Evolutionary conservation across 2,797 vertebrate species (phyloP).

Genomic region (Amblyraja radiata): DNA sequence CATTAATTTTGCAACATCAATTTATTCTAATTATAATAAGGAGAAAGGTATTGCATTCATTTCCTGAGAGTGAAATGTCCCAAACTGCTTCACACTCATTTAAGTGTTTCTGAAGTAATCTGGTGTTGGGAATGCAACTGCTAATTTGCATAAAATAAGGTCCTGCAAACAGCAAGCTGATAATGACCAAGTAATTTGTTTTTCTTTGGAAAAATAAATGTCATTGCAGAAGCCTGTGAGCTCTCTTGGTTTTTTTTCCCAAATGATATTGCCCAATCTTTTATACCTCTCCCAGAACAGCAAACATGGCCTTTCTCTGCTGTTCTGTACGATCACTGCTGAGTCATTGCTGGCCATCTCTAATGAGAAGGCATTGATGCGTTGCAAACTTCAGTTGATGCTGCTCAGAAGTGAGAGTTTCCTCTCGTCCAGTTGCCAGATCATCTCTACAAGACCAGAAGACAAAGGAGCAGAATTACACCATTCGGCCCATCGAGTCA

Average conservation of each 20-base stretch:
- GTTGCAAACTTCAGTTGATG: too few species aligned
- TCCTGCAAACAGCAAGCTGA: background rate
- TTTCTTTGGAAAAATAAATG: background rate
- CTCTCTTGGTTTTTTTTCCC: background rate
- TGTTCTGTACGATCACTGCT: too few species aligned
- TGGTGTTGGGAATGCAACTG: background rate
- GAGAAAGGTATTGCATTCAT: background rate
- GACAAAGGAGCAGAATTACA: too few species aligned
- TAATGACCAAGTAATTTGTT: background rate
- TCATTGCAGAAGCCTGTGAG: background rate
- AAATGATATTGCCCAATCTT: background rate
- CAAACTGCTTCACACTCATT: background rate
- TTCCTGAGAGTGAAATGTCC: background rate
- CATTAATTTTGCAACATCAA: background rate
- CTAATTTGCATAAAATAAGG: background rate
- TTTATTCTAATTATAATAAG: background rate
- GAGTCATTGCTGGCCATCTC: too few species aligned
- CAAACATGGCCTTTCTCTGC: background rate
- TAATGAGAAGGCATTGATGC: too few species aligned
- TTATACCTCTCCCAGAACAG: background rate
- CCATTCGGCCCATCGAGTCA: too few species aligned
- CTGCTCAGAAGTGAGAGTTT: too few species aligned
- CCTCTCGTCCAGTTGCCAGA: too few species aligned
- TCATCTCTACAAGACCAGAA: too few species aligned
- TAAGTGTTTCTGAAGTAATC: background rate